Evolutionary conservation across 2,797 vertebrate species (phyloP), one percentile per base, ranked within the genome.

Genomic region (Spondyliosoma cantharus): DNA sequence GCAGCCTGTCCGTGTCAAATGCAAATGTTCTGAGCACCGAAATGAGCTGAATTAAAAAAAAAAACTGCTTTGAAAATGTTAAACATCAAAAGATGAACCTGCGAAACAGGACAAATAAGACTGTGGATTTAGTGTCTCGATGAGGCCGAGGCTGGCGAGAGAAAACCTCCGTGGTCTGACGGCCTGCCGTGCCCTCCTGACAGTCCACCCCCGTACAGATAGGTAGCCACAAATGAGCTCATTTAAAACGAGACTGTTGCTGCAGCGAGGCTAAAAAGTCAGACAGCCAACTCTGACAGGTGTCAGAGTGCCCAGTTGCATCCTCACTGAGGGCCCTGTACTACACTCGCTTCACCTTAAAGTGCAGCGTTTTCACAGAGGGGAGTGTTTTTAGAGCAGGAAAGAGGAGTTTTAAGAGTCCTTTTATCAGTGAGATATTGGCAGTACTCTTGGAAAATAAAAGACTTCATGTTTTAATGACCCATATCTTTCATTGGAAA

Each of bases 151-250:
- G 69, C 54, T 76, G 54, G 59, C 56, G 12, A 45, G 78, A 64
- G 72, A 52, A 59, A 73, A 37, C 56, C 16, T 12, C 67, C 3
- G 2, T 1, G 24, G 76, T 64, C 71, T 77, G 80, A 69, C 37
- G 56, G 76, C n/a, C 81, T 73, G 81, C 80, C 74, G 71, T 84
- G 84, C 73, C 84, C 83, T 88, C 46, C 48, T 86, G 90, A 87
- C 89, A 85, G 67, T 86, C 81, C 86, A 72, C 83, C 84, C 65
- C 81, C 71, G 48, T 74, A 65, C 73, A 78, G 80, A 80, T 78
- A 71, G 82, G 84, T 81, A 85, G 74, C 89, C 83, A 89, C 90
- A 93, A 93, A 92, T 89, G 89, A 92, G 91, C 91, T 94, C 72
- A 86, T 92, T 93, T 92, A 91, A 86, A 89, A 75, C 13, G 11